Conservation (phyloP, 2,888 invertebrate species). For the Osedax frankpressi region DNA sequence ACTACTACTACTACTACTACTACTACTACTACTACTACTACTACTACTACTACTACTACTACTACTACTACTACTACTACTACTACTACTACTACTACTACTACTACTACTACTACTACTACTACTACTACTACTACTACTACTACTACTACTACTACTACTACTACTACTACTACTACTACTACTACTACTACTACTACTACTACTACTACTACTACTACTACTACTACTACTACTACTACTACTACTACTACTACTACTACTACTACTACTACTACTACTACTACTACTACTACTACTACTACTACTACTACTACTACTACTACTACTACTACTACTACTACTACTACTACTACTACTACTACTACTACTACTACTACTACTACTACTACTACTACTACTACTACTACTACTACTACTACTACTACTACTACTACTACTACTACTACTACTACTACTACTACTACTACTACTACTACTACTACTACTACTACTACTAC, state of each 20-base stretch:
- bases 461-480: background rate
- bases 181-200: constrained; percentile 2
- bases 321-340: background rate
- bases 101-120: background rate
- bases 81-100: background rate
- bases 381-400: background rate
- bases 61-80: background rate
- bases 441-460: background rate
- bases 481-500: background rate
- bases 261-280: background rate
- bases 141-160: background rate
- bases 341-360: background rate
- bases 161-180: background rate
- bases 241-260: background rate
- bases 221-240: background rate
- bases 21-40: constrained; percentile 6
- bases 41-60: constrained; percentile 10
- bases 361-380: background rate
- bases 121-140: background rate
- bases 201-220: background rate
- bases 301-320: background rate
- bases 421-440: background rate
- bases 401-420: background rate
- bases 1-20: background rate
- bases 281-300: background rate